Evolutionary conservation across 2,797 vertebrate species (phyloP).

Genomic region (Eutrigla gurnardus): DNA sequence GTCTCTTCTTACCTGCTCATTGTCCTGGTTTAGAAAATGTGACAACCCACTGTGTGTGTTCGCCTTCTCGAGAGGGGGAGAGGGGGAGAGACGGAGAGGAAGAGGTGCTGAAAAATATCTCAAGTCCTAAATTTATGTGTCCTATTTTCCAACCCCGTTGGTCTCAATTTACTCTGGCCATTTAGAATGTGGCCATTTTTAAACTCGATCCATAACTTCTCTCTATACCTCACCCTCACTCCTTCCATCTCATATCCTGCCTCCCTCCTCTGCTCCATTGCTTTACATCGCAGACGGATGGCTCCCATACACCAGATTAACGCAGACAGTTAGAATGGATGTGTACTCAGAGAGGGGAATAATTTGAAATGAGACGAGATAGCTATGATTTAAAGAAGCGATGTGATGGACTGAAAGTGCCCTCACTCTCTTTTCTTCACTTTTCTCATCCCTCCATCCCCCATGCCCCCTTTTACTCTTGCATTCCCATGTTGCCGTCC

Average conservation of each 20-base stretch:
- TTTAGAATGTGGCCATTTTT: slow-evolving; percentile 76
- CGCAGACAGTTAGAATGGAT: neutral
- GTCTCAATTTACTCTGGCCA: slow-evolving; percentile 77
- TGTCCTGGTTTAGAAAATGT: slow-evolving; percentile 77
- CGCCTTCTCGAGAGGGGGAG: slow-evolving; percentile 49
- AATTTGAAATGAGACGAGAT: slow-evolving; percentile 19
- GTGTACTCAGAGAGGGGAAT: slow-evolving; percentile 16
- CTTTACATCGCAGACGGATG: slow-evolving; percentile 20
- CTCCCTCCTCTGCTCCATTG: slow-evolving; percentile 11
- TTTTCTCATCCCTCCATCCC: neutral
- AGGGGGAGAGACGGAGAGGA: slow-evolving; percentile 17
- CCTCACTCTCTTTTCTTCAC: neutral
- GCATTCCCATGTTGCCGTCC: neutral
- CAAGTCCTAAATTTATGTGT: slow-evolving; percentile 82
- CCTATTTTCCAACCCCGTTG: slow-evolving; percentile 80
- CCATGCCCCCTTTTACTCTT: neutral
- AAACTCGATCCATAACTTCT: slow-evolving; percentile 74
- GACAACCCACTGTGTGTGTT: slow-evolving; percentile 68
- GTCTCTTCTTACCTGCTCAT: slow-evolving; percentile 55
- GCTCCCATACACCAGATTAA: slow-evolving; percentile 27
- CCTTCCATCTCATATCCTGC: slow-evolving; percentile 13
- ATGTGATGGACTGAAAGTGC: neutral
- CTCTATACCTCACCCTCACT: slow-evolving; percentile 33
- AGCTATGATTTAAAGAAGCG: neutral
- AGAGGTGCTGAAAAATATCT: slow-evolving; percentile 43